Conservation (phyloP, 2,797 vertebrate genomes). For the Sphenodon punctatus region DNA sequence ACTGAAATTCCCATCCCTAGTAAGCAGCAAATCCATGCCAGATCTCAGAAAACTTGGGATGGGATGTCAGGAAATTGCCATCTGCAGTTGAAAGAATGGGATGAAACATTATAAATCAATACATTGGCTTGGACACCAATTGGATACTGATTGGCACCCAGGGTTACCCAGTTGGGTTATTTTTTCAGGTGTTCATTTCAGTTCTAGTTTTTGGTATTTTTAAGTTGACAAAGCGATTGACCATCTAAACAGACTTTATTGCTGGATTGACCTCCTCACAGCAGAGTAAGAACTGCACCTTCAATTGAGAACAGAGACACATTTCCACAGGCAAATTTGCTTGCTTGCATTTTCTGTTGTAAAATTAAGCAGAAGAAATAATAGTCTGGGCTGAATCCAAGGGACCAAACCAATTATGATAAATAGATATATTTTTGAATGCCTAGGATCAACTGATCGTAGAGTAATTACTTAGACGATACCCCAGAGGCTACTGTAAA, state of each 20-base stretch:
- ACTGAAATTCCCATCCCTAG: too few species aligned
- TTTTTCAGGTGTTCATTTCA: neutral
- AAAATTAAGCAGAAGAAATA: slow-evolving; percentile 30
- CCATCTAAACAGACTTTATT: neutral
- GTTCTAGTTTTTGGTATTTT: too few species aligned
- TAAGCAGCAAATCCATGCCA: too few species aligned
- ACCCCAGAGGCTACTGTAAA: slow-evolving; percentile 48
- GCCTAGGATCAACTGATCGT: slow-evolving; percentile 57
- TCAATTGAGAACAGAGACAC: neutral
- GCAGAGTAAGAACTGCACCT: neutral
- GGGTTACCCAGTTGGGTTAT: too few species aligned
- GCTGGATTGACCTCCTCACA: neutral
- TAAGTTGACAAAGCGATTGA: neutral
- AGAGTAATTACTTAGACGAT: slow-evolving; percentile 53
- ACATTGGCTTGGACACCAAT: too few species aligned
- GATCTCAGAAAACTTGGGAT: too few species aligned
- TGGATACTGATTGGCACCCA: too few species aligned
- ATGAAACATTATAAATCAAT: too few species aligned
- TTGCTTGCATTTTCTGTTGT: slow-evolving; percentile 30
- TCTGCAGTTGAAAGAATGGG: too few species aligned
- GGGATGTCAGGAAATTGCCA: too few species aligned
- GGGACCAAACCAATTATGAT: slow-evolving; percentile 62
- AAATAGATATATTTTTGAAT: slow-evolving; percentile 64
- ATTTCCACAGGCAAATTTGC: slow-evolving; percentile 18
- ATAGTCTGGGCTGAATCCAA: slow-evolving; percentile 57